A percentile compares a stretch with the other conserved stretches of the same genome.
phyloP scores from a whole-genome alignment of 2,888 invertebrate species.

The Polylopha cassiicola region DNA sequence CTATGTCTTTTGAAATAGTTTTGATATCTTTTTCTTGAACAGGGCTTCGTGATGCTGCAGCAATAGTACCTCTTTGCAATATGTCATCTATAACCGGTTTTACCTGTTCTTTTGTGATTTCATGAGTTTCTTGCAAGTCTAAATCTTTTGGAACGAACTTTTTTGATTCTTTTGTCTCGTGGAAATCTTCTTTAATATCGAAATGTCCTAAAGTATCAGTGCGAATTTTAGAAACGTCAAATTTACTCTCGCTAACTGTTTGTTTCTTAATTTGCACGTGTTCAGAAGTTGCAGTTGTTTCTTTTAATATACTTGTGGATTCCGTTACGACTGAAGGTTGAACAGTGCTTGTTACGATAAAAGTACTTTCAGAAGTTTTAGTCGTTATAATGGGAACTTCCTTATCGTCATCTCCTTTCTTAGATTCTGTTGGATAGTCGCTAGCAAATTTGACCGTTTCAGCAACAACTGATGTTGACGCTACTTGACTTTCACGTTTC shows the following conservation, averaged over 20 bases:
- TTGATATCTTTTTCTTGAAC: conserved; percentile 61
- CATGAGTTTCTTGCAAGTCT: conserved; percentile 43
- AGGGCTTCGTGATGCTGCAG: conserved; percentile 57
- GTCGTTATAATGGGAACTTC: conserved; percentile 34
- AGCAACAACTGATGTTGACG: conserved; percentile 21
- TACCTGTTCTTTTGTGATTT: conserved; percentile 64
- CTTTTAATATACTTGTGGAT: conserved; percentile 33
- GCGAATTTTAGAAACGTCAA: conserved; percentile 63
- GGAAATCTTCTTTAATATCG: conserved; percentile 42
- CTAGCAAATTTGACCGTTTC: conserved; percentile 23
- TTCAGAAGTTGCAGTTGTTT: conserved; percentile 29
- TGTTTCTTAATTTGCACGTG: conserved; percentile 32
- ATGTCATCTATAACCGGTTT: conserved; percentile 68
- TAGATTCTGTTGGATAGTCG: conserved; percentile 25
- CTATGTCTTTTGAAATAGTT: conserved; percentile 52
- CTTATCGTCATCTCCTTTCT: conserved; percentile 21
- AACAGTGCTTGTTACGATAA: conserved; percentile 34
- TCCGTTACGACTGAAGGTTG: conserved; percentile 34
- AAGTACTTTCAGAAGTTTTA: conserved; percentile 42
- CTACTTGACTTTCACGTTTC: conserved; percentile 44
- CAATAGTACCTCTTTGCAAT: conserved; percentile 59
- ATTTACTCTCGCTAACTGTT: conserved; percentile 41
- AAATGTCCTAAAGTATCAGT: conserved; percentile 64
- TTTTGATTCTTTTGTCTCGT: conserved; percentile 39
- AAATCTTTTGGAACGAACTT: conserved; percentile 46